Evolutionary conservation across 1,140 invertebrate genomes (phyloP).

Genomic region (Drosophila setifemur): DNA sequence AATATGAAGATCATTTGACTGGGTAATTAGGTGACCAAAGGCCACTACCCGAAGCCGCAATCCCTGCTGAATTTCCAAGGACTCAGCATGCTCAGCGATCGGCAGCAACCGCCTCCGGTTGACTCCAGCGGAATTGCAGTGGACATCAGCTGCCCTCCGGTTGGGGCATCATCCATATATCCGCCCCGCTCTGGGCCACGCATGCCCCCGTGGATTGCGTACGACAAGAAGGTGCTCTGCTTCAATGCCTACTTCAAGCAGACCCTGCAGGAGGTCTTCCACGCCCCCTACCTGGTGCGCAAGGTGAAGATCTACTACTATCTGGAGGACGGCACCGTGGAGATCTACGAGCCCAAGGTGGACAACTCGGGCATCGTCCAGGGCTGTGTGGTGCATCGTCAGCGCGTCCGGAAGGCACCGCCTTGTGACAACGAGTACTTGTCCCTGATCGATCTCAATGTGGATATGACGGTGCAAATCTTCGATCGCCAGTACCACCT

Average conservation of each 20-base stretch:
- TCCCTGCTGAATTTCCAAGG: constrained; percentile 69
- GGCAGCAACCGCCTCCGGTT: constrained; percentile 31
- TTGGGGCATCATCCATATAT: constrained; percentile 86
- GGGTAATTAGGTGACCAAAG: constrained; percentile 84
- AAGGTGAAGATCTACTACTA: constrained; percentile 93
- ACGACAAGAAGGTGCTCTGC: constrained; percentile 92
- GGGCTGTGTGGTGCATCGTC: constrained; percentile 83
- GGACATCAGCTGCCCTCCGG: constrained; percentile 70
- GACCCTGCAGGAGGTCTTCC: constrained; percentile 88
- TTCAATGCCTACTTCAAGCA: constrained; percentile 95
- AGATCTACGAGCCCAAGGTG: constrained; percentile 88
- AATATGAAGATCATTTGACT: too few relatives aligned
- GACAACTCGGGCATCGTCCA: constrained; percentile 90
- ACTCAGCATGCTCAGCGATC: constrained; percentile 82
- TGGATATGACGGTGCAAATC: constrained; percentile 64
- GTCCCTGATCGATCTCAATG: constrained; percentile 73
- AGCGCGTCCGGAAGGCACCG: constrained; percentile 65
- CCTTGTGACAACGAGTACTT: constrained; percentile 71
- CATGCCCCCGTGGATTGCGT: constrained; percentile 92
- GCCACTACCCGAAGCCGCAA: constrained; percentile 83
- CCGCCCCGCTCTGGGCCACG: constrained; percentile 87
- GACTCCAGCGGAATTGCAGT: constrained; percentile 46
- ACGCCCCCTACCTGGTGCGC: constrained; percentile 87
- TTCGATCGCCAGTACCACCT: constrained; percentile 84
- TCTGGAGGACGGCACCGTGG: constrained; percentile 95